These are phyloP conservation scores for Cebidichthys violaceus DNA, from an alignment of 2,113 vertebrate species.

Conservation along the genomic window DNA sequence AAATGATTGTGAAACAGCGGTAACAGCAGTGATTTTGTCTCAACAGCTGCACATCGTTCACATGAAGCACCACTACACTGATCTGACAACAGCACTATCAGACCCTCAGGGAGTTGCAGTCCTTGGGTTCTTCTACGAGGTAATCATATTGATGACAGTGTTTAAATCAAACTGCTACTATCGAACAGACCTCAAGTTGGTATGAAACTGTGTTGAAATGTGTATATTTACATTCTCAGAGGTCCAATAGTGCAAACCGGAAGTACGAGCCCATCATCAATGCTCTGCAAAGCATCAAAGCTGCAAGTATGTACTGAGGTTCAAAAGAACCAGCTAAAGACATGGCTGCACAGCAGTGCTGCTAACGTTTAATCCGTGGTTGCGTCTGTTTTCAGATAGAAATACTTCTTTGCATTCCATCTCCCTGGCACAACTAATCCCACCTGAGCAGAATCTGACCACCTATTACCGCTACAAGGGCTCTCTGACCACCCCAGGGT, in stretches of 20 bases:
- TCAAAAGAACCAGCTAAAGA: not conserved
- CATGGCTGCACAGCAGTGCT: not conserved
- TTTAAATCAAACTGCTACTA: not conserved
- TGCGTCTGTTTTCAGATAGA: constrained; percentile 65
- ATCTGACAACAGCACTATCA: constrained; percentile 56
- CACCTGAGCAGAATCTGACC: constrained; percentile 77
- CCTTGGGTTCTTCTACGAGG: constrained; percentile 92
- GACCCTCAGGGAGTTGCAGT: constrained; percentile 84
- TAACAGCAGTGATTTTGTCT: constrained; percentile 10
- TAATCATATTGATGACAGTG: constrained; percentile 49
- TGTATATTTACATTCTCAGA: constrained; percentile 60
- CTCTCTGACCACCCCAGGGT: constrained; percentile 92
- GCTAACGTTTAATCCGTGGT: not conserved
- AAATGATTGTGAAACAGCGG: not conserved
- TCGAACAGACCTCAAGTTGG: not conserved
- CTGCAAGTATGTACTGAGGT: constrained; percentile 56
- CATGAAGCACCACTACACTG: constrained; percentile 75
- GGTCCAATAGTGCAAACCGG: constrained; percentile 74
- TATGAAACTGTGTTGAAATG: not conserved
- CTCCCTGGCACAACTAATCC: constrained; percentile 85
- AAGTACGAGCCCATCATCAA: constrained; percentile 78
- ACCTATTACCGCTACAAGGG: constrained; percentile 91
- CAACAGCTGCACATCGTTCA: constrained; percentile 92
- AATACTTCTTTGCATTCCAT: constrained; percentile 34
- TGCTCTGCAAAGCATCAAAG: constrained; percentile 62